Evolutionary conservation across 2,113 vertebrate genomes (phyloP), one percentile per base, ranked within the genome.

Genomic region (Labeo catla): DNA sequence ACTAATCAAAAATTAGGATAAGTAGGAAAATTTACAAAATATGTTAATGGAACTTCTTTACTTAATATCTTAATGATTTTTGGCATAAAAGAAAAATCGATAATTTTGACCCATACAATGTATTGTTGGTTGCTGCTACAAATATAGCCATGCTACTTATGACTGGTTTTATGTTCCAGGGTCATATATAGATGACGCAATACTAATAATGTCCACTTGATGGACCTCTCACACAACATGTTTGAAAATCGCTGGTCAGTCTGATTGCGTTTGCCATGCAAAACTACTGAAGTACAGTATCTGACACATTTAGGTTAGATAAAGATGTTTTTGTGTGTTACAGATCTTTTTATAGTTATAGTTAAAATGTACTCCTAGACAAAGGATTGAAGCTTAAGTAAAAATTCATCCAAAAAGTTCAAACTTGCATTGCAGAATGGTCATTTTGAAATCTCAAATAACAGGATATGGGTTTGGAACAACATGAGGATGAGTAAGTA

Each of bases 121-220:
- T 28, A 28, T 28, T 28, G 28, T 28, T 28, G 28, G 28, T 28
- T 28, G 28, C 28, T 28, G 28, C 28, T 28, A 28, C 28, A 28
- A 28, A 28, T 28, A 28, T 28, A 28, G 28, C 28, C 28, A 28
- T 28, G 28, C 28, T 28, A 28, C 28, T 28, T 28, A 28, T 28
- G 28, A 28, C 28, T 28, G 28, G 28, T 28, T 28, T 28, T 28
- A 28, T 28, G 28, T 28, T 28, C 28, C 28, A 28, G 28, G 28
- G 28, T 28, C 28, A 28, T 28, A 28, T 28, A 39, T 39, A 39
- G 47, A 77, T 7, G 57, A 59, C 74, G 23, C 16, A 36, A 57
- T 81, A 28, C 63, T 8, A 66, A 59, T 57, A 34, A 12, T 45
- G 54, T 23, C 76, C 84, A 86, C 50, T 50, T 16, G 77, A 16